phyloP scores from a whole-genome alignment of 2,888 invertebrate genomes.

The Lasioglossum oenotherae region DNA sequence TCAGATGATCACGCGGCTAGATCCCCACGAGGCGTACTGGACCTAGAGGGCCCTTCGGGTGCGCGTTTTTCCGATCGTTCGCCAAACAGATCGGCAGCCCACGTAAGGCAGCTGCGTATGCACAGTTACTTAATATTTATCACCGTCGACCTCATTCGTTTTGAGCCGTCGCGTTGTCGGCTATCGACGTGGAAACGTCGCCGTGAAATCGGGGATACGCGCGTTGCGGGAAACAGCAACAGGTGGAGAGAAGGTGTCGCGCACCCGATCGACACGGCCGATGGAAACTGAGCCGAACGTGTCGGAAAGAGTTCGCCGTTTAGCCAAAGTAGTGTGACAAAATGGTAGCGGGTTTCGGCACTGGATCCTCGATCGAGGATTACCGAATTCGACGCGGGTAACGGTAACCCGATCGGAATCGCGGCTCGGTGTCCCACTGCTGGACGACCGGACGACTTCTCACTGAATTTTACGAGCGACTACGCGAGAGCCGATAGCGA shows the following conservation, averaged over 20 bases:
- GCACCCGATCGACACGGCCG: too few species aligned
- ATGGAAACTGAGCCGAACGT: not conserved
- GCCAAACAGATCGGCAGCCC: constrained; percentile 24
- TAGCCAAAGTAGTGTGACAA: not conserved
- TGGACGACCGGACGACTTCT: constrained; percentile 1
- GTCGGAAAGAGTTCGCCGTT: not conserved
- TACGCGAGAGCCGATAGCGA: constrained; percentile 12
- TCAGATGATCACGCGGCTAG: not conserved
- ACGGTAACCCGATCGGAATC: constrained; percentile 36
- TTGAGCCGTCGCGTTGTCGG: constrained; percentile 36
- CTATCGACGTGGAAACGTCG: constrained; percentile 39
- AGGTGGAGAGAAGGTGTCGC: not conserved
- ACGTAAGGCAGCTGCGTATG: constrained; percentile 21
- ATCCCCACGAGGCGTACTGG: not conserved
- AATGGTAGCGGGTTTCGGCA: not conserved
- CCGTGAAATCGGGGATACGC: not conserved
- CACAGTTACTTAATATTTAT: constrained; percentile 57
- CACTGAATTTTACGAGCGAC: constrained; percentile 12
- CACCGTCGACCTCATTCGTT: constrained; percentile 51
- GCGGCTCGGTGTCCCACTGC: not conserved
- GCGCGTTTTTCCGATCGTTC: not conserved
- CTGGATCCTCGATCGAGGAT: not conserved
- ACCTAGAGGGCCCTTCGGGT: not conserved
- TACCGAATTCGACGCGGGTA: constrained; percentile 38
- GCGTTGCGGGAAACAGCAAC: constrained; percentile 23